Base-by-base conservation (phyloP, 2,113 vertebrate species). In the Stictonetta naevosa region DNA sequence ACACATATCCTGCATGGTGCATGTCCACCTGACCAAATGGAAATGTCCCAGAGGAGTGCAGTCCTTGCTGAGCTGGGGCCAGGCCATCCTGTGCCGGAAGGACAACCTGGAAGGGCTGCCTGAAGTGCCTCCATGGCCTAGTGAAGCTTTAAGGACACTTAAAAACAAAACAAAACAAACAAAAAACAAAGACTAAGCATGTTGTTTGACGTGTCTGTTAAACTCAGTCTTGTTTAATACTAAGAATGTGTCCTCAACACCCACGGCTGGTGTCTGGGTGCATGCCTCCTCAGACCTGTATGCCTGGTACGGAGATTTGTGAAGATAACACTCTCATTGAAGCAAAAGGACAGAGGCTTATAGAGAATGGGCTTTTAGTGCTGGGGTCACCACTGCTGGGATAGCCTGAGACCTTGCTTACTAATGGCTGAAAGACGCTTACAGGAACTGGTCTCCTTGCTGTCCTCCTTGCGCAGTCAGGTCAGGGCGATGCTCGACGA, bases 371-470 rank as follows among this genome's bases (percentile, higher is more conserved):
- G 48, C 48, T 50, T 25, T 50, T 25, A 50, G 48, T 22, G 48
- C 22, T 50, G 48, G 48, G 22, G 22, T 50, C 22, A 50, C 48
- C 11, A 6, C 22, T 50, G 12, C 59, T 12, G 21, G 59, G 50
- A 17, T 33, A 26, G 48, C 17, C 22, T 15, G 38, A 21, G 59
- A 29, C 8, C 2, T 0, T 2, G 26, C 6, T 26, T 25, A 5
- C 6, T 50, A 12, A 4, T 4, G 26, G 11, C 4, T 23, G 11
- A 28, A 11, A 18, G 38, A 15, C 33, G 5, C 1, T 13, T 13
- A 5, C 20, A 9, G 7, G 8, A 13, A 17, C 26, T 6, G 10
- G 25, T 33, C 26, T 2, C 28, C 46, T 13, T 10, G 44, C 59
- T 13, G 48, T 50, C 48, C 22, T 50, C 48, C 48, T 50, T 10